Percentiles rank a stretch among this genome's conserved stretches.
Evolutionary conservation across 2,797 vertebrate species (phyloP).

Genomic region (Acanthis flammea): DNA sequence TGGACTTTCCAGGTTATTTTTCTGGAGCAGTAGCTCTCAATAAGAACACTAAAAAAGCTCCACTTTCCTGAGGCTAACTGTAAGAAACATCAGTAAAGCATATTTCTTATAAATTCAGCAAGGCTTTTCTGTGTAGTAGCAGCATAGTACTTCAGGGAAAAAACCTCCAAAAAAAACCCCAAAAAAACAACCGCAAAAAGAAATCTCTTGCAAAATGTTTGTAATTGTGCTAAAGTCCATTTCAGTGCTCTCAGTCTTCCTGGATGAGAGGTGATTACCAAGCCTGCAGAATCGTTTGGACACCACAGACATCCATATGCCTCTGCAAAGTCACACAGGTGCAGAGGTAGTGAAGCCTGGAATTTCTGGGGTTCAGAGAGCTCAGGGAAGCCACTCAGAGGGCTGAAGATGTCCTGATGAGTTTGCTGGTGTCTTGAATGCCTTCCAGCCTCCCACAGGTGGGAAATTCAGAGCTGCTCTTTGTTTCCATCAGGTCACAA

Average conservation of each 20-base stretch:
- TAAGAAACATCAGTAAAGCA: background rate
- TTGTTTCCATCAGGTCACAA: background rate
- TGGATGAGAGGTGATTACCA: background rate
- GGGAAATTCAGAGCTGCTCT: background rate
- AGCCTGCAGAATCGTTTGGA: background rate
- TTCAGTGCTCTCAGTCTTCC: background rate
- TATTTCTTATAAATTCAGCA: background rate
- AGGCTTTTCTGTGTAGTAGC: background rate
- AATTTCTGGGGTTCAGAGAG: background rate
- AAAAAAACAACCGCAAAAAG: background rate
- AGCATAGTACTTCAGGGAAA: background rate
- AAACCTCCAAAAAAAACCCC: no score
- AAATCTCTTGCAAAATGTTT: background rate
- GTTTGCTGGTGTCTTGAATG: background rate
- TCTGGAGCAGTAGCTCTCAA: background rate
- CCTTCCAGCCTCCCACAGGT: background rate
- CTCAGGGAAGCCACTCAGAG: background rate
- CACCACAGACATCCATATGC: background rate
- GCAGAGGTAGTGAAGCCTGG: background rate
- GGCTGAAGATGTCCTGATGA: background rate
- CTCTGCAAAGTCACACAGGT: background rate
- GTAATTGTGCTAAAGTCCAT: background rate
- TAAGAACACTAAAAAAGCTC: background rate
- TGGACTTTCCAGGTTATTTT: background rate
- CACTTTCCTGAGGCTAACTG: background rate